Percentiles rank a stretch among this genome's conserved stretches.
Evolutionary conservation across 2,888 invertebrate genomes (phyloP).

Genomic region (Archips xylosteana): DNA sequence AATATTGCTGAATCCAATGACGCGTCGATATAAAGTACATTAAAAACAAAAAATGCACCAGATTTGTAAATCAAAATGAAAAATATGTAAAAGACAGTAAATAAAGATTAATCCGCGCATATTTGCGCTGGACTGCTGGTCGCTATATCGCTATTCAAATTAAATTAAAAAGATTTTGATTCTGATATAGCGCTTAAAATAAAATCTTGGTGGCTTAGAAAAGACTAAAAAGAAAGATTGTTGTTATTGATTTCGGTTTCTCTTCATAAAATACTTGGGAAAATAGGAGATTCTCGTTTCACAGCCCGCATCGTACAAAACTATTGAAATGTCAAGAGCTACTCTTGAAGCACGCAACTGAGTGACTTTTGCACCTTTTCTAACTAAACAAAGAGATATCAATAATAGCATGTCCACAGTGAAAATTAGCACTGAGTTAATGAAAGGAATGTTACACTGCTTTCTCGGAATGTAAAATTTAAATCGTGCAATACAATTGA

Average conservation of each 20-base stretch:
- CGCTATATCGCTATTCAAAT: too few species aligned
- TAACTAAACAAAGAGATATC: conserved; percentile 41
- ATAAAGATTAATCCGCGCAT: too few species aligned
- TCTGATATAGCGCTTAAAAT: too few species aligned
- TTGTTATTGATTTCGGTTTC: conserved; percentile 35
- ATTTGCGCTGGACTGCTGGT: too few species aligned
- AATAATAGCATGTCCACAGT: conserved; percentile 40
- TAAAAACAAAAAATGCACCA: background rate
- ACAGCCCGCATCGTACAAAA: conserved; percentile 33
- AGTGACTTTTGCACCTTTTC: conserved; percentile 43
- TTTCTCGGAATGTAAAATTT: conserved; percentile 32
- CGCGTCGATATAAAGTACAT: too few species aligned
- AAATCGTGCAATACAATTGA: background rate
- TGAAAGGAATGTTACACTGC: conserved; percentile 19
- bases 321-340: conserved; percentile 46
- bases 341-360: conserved; percentile 42
- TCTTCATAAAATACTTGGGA: conserved; percentile 38
- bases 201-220: too few species aligned
- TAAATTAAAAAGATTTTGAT: too few species aligned
- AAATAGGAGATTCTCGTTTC: conserved; percentile 39
- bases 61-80: background rate
- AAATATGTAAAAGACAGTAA: too few species aligned
- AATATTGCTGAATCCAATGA: too few species aligned
- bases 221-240: conserved; percentile 24
- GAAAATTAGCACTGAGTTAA: conserved; percentile 39